These are phyloP conservation scores for Hetaerina titia DNA, from an alignment of 2,888 invertebrate species.

Conservation along the genomic window DNA sequence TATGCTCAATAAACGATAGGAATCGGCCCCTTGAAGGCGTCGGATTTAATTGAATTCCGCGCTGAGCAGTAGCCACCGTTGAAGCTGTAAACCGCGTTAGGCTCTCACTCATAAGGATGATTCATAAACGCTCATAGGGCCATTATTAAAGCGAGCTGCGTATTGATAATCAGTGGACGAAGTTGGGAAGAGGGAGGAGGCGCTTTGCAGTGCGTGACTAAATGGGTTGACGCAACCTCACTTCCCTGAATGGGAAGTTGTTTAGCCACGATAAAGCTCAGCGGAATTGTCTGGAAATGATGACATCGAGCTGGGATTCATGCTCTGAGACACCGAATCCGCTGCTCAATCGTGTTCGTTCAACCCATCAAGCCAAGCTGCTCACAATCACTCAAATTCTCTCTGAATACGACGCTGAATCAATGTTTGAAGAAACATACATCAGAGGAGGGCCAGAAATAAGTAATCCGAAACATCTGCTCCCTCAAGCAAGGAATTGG, in stretches of 20 bases:
- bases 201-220: neutral
- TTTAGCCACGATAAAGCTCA: neutral
- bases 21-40: neutral
- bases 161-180: neutral
- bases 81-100: neutral
- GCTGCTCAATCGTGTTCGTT: neutral
- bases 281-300: constrained; percentile 49
- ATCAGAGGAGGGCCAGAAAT: too few species aligned
- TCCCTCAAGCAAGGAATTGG: too few species aligned
- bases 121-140: neutral
- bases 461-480: too few species aligned
- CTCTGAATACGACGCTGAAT: neutral
- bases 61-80: neutral
- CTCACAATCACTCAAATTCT: neutral
- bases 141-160: neutral
- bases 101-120: neutral
- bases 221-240: neutral
- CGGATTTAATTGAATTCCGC: neutral
- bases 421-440: too few species aligned
- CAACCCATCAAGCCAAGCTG: neutral
- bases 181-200: neutral
- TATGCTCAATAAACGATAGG: too few species aligned
- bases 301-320: neutral
- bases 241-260: constrained; percentile 41
- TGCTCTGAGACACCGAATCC: neutral